Evolutionary conservation across 2,113 vertebrate genomes (phyloP).

Genomic region (Ovis aries): ARS-UI_Ramb_v3.0 NC_056076.1:1591501-1592000

Average conservation of each 20-base stretch:
- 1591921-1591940: not conserved
- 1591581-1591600: too few relatives aligned
- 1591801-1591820: not conserved
- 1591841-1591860: rapidly evolving
- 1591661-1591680: not conserved
- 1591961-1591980: not conserved
- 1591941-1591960: not conserved
- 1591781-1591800: not conserved
- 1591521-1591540: not conserved
- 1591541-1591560: not conserved
- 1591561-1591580: not conserved
- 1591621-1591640: not conserved
- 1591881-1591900: not conserved
- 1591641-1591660: rapidly evolving
- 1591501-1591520: rapidly evolving
- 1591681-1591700: not conserved
- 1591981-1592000: not conserved
- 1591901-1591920: not conserved
- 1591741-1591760: not conserved
- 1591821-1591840: too few relatives aligned
- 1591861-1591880: not conserved
- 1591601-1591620: not conserved
- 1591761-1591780: not conserved
- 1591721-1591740: not conserved
- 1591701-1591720: rapidly evolving